Conservation (phyloP, 53 echinoderm and acorn worm genomes). For the Henricia sp. region DNA sequence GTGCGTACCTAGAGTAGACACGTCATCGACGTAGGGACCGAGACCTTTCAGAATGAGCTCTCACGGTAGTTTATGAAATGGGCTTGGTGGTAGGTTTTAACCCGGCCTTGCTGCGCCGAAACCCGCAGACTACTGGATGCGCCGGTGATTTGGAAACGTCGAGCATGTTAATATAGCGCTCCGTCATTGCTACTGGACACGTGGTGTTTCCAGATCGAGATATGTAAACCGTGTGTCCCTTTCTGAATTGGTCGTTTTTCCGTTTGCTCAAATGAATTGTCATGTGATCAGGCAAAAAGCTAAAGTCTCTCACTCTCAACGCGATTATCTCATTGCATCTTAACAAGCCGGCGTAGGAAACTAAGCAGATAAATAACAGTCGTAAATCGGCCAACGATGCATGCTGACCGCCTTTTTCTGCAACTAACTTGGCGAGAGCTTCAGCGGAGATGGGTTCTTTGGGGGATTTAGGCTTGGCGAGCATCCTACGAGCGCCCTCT, state of each 20-base stretch:
- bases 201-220: conserved; percentile 59
- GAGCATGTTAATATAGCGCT: conserved; percentile 39
- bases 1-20: background rate
- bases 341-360: conserved; percentile 16
- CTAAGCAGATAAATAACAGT: conserved; percentile 12
- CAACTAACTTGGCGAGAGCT: background rate
- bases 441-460: background rate
- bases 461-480: background rate
- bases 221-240: conserved; percentile 64
- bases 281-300: conserved; percentile 58
- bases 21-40: background rate
- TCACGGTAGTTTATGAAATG: conserved; percentile 4
- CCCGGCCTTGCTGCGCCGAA: background rate
- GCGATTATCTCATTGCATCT: background rate
- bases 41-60: background rate
- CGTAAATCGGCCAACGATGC: background rate
- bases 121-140: conserved; percentile 26
- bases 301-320: background rate
- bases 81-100: background rate
- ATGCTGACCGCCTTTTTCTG: background rate
- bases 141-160: conserved; percentile 13
- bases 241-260: conserved; percentile 61
- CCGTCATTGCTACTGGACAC: conserved; percentile 62
- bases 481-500: background rate
- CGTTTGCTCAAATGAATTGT: conserved; percentile 47